Percentiles rank a stretch among this genome's conserved stretches.
Conservation (phyloP, 2,797 vertebrate species). For the Sciurus carolinensis region DNA sequence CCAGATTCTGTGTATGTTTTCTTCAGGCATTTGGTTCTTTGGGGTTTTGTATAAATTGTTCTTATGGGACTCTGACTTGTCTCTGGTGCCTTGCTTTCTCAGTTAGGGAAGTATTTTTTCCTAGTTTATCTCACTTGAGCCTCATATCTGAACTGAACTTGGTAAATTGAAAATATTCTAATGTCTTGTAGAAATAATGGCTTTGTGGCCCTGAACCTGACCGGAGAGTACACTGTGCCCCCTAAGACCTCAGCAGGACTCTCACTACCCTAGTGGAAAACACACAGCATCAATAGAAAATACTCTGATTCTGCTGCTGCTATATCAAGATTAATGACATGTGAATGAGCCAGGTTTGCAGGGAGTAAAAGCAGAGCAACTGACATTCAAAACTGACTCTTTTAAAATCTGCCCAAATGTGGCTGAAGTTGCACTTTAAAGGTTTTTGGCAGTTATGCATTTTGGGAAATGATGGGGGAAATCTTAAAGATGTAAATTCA, state of each 20-base stretch:
- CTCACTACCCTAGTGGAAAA: background rate
- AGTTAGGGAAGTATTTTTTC: background rate
- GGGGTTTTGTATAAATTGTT: background rate
- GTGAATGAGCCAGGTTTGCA: background rate
- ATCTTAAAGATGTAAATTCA: background rate
- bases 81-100: background rate
- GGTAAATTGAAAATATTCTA: background rate
- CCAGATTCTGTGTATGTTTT: background rate
- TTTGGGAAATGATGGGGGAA: background rate
- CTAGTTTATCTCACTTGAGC: background rate
- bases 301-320: background rate
- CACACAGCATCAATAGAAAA: background rate
- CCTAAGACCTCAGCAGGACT: background rate
- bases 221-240: background rate
- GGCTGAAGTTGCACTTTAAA: background rate
- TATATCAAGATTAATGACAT: background rate
- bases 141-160: conserved; percentile 17
- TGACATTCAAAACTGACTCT: background rate
- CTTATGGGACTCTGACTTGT: background rate
- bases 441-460: background rate
- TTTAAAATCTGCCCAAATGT: background rate
- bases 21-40: background rate
- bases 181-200: background rate
- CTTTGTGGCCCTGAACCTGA: background rate
- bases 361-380: background rate